Conservation (phyloP, 2,888 invertebrate genomes). For the Pandemis heparana region DNA sequence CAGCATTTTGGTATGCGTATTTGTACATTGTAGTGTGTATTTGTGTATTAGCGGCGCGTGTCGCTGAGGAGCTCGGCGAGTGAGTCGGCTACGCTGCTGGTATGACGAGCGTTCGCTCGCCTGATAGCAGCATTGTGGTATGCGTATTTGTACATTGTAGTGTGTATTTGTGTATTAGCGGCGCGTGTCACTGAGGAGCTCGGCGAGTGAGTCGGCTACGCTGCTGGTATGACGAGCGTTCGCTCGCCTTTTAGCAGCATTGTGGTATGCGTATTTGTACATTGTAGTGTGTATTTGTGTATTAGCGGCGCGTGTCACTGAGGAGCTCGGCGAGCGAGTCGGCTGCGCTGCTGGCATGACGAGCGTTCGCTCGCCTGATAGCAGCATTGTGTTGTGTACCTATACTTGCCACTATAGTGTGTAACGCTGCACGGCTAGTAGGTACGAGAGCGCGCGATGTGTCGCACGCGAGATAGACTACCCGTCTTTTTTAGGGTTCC, state of each 20-base stretch:
- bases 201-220: constrained; percentile 51
- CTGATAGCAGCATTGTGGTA: constrained; percentile 91
- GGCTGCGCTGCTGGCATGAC: constrained; percentile 61
- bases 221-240: constrained; percentile 52
- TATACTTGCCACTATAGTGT: constrained; percentile 4
- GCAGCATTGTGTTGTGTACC: constrained; percentile 89
- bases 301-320: constrained; percentile 75
- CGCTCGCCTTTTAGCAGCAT: constrained; percentile 84
- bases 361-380: constrained; percentile 53
- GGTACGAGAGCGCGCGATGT: too few relatives aligned
- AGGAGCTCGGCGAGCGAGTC: too few relatives aligned
- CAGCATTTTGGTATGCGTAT: constrained; percentile 88
- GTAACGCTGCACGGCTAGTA: too few relatives aligned
- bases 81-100: constrained; percentile 95
- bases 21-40: too few relatives aligned
- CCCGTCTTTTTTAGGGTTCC: too few relatives aligned
- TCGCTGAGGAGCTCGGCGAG: constrained; percentile 95
- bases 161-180: constrained; percentile 63
- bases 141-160: constrained; percentile 44
- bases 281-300: too few relatives aligned
- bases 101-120: constrained; percentile 88
- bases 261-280: constrained; percentile 84
- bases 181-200: too few relatives aligned
- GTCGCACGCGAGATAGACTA: too few relatives aligned
- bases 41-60: constrained; percentile 91